Conservation (phyloP, 2,888 invertebrate genomes). For the Andrena marginata region DNA sequence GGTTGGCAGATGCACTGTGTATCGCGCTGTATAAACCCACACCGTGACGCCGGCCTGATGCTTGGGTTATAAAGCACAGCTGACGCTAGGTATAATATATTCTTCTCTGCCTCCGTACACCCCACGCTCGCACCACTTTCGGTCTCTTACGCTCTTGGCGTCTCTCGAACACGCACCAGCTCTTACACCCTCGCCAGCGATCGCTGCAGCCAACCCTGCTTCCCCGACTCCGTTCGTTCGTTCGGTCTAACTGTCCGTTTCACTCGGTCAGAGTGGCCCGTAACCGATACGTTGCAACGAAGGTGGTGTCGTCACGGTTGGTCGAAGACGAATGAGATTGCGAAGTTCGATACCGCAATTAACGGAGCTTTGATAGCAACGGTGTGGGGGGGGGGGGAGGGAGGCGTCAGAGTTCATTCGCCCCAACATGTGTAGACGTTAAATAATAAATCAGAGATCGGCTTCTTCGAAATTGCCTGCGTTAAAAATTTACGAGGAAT, state of each 20-base stretch:
- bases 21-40: constrained; percentile 77
- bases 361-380: constrained; percentile 61
- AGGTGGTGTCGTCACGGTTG: constrained; percentile 71
- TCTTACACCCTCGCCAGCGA: constrained; percentile 65
- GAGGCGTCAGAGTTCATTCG: constrained; percentile 33
- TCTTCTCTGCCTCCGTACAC: constrained; percentile 69
- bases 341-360: constrained; percentile 71
- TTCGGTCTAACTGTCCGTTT: constrained; percentile 72
- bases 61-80: constrained; percentile 82
- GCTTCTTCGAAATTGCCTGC: constrained; percentile 6
- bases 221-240: constrained; percentile 39
- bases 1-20: constrained; percentile 76
- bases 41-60: constrained; percentile 76
- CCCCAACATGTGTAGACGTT: constrained; percentile 54
- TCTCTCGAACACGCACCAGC: constrained; percentile 74
- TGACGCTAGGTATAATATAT: constrained; percentile 80
- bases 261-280: constrained; percentile 63
- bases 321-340: constrained; percentile 72
- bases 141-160: constrained; percentile 48
- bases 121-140: constrained; percentile 50
- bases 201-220: constrained; percentile 45
- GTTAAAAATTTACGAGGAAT: background rate
- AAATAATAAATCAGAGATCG: constrained; percentile 56
- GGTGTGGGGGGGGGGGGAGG: constrained; percentile 4
- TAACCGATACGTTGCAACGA: constrained; percentile 63